Conservation (phyloP, 2,888 invertebrate species). For the Venusia cambrica region DNA sequence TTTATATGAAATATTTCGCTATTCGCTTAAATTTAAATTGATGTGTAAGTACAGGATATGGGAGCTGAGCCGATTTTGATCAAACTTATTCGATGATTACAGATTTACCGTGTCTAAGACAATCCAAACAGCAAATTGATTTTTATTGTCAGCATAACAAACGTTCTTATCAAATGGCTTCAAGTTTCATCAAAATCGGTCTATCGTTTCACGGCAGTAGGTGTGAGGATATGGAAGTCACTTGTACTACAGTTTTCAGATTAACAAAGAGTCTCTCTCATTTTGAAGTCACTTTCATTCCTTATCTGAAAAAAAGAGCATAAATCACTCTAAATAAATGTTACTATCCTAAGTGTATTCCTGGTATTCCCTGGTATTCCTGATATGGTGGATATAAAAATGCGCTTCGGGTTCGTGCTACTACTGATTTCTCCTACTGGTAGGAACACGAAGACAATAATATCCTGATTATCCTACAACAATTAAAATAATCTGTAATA, state of each 20-base stretch:
- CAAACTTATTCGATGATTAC: constrained; percentile 7
- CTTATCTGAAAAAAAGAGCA: constrained; percentile 55
- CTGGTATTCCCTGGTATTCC: no score
- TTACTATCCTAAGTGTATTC: no score
- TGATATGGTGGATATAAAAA: no score
- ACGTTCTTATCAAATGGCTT: constrained; percentile 4
- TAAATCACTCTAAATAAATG: no score
- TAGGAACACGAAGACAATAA: no score
- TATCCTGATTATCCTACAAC: no score
- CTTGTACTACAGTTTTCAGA: constrained; percentile 68
- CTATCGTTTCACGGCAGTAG: constrained; percentile 45
- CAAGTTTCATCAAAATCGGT: constrained; percentile 31
- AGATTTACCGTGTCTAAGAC: no score
- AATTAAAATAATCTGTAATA: no score
- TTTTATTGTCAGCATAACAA: constrained; percentile 21
- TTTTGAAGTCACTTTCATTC: constrained; percentile 37
- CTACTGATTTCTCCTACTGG: no score
- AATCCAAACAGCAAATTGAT: constrained; percentile 5
- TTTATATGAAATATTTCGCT: constrained; percentile 4
- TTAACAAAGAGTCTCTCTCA: constrained; percentile 43
- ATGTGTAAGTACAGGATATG: constrained; percentile 19
- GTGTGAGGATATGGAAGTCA: constrained; percentile 63
- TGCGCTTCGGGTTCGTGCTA: no score
- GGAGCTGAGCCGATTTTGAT: constrained; percentile 17
- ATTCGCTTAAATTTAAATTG: constrained; percentile 19